Evolutionary conservation across 2,888 invertebrate species (phyloP).

Genomic region (Phyllotreta cruciferae): DNA sequence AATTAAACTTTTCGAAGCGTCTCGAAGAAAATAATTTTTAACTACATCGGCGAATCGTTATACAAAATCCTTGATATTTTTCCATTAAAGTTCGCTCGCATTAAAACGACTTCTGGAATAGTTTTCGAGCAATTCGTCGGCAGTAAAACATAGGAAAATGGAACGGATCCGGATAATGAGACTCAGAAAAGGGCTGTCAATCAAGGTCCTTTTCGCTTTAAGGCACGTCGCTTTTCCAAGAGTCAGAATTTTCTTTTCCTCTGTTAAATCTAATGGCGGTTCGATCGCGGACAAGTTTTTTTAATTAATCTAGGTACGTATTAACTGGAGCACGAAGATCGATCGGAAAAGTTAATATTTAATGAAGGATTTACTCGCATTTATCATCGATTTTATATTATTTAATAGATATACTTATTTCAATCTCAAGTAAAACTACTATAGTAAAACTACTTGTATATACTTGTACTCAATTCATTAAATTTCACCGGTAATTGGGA

Average conservation of each 20-base stretch:
- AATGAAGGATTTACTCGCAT: too few species aligned
- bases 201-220: constrained; percentile 25
- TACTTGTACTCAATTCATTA: too few species aligned
- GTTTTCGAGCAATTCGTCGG: constrained; percentile 25
- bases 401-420: too few species aligned
- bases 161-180: constrained; percentile 31
- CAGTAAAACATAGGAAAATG: constrained; percentile 27
- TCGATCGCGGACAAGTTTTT: constrained; percentile 7
- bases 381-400: too few species aligned
- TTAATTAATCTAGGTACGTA: constrained; percentile 7
- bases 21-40: too few species aligned
- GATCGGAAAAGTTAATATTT: too few species aligned
- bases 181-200: constrained; percentile 30
- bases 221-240: constrained; percentile 11
- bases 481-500: too few species aligned
- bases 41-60: neutral
- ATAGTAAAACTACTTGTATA: too few species aligned
- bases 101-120: constrained; percentile 28
- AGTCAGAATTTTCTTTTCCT: constrained; percentile 12
- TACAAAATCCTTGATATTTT: constrained; percentile 17
- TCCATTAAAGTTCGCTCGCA: constrained; percentile 26
- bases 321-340: too few species aligned
- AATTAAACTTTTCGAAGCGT: too few species aligned
- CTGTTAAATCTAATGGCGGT: constrained; percentile 2
- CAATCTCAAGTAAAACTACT: too few species aligned